Percentiles rank a stretch among this genome's conserved stretches.
Evolutionary conservation across 2,888 invertebrate genomes (phyloP).

Genomic region (Sphaeridia pumilis): DNA sequence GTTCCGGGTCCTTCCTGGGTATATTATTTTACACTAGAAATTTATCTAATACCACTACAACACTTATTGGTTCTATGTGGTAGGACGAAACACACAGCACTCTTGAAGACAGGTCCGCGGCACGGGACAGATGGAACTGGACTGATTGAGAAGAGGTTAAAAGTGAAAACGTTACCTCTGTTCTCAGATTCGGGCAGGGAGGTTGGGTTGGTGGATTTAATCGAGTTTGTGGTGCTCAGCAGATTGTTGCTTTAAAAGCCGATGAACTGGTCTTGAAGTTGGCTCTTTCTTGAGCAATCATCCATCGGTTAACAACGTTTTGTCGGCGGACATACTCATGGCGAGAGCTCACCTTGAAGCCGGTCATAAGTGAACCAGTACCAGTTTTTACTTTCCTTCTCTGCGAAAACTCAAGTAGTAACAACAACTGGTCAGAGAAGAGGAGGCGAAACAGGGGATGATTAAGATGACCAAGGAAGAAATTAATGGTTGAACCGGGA

Average conservation of each 20-base stretch:
- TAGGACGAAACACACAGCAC: background rate
- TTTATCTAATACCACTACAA: background rate
- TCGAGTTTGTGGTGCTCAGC: background rate
- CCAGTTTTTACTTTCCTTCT: constrained; percentile 13
- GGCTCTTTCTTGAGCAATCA: too few relatives aligned
- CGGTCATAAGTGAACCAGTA: constrained; percentile 15
- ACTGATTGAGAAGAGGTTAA: background rate
- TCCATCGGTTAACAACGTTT: too few relatives aligned
- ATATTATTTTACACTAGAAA: background rate
- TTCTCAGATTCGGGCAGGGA: background rate
- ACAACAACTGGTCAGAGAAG: background rate
- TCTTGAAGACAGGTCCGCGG: background rate
- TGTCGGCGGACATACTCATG: constrained; percentile 6
- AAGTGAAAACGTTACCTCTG: background rate
- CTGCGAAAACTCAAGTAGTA: background rate
- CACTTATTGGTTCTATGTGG: background rate
- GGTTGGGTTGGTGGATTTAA: background rate
- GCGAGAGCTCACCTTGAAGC: constrained; percentile 19
- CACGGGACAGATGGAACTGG: background rate
- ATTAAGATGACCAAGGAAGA: background rate
- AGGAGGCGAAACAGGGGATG: background rate
- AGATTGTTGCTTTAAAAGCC: constrained; percentile 4
- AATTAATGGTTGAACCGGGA: too few relatives aligned
- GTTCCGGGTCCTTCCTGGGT: background rate
- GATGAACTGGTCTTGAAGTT: constrained; percentile 17